Conservation (phyloP, 1,140 invertebrate genomes). For the Drosophila setifemur region DNA sequence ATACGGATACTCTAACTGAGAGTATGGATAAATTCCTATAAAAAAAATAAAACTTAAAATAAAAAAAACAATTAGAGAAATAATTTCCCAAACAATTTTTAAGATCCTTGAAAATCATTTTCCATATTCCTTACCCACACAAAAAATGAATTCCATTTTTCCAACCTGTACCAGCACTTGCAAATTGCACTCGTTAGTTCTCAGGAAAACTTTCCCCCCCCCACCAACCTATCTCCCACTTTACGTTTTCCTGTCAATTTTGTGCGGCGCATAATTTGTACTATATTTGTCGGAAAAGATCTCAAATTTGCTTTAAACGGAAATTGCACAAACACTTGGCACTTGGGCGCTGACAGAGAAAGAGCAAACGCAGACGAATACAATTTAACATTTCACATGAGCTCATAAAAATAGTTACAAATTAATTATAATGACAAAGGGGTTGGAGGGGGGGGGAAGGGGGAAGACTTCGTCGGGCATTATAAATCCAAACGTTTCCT, state of each 20-base stretch:
- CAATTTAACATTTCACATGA: slow-evolving; percentile 79
- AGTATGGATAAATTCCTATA: not conserved
- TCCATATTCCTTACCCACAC: not conserved
- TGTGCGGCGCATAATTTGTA: slow-evolving; percentile 72
- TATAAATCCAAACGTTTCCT: slow-evolving; percentile 80
- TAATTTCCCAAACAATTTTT: not conserved
- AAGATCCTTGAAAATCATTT: no score
- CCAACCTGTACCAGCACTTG: slow-evolving; percentile 44
- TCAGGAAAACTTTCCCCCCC: slow-evolving; percentile 57
- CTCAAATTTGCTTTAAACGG: slow-evolving; percentile 74
- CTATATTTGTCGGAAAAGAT: slow-evolving; percentile 64
- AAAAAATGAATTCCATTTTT: slow-evolving; percentile 32
- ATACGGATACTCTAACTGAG: slow-evolving; percentile 38
- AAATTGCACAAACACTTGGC: slow-evolving; percentile 78
- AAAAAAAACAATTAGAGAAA: no score
- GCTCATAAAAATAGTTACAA: slow-evolving; percentile 81
- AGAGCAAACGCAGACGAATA: slow-evolving; percentile 32
- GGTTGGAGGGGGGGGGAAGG: not conserved
- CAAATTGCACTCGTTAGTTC: slow-evolving; percentile 64
- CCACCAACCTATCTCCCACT: slow-evolving; percentile 26
- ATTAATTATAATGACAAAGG: slow-evolving; percentile 78
- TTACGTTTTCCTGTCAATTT: slow-evolving; percentile 63
- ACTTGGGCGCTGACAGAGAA: slow-evolving; percentile 46
- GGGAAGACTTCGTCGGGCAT: slow-evolving; percentile 32
- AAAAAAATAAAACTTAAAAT: no score